Conservation (phyloP, 2,797 vertebrate species). For the Cichlasoma orientale region DNA sequence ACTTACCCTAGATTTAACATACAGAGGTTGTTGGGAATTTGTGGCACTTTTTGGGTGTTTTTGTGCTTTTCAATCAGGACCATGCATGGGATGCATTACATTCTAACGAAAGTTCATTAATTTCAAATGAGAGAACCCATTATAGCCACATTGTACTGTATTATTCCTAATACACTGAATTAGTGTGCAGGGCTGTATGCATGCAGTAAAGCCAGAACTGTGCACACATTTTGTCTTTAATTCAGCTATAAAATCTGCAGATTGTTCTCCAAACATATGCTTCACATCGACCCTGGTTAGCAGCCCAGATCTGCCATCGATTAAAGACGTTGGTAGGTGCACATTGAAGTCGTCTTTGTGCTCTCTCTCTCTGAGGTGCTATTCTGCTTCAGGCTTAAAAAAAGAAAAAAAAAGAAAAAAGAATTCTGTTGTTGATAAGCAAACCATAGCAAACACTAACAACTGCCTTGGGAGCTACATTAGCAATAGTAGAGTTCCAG, state of each 20-base stretch:
- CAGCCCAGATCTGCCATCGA: conserved; percentile 16
- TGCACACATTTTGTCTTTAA: not conserved
- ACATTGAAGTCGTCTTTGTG: conserved; percentile 3
- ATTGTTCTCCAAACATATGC: not conserved
- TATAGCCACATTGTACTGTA: not conserved
- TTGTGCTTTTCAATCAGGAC: too few relatives aligned
- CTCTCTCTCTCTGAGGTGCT: conserved; percentile 12
- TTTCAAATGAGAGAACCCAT: conserved; percentile 51
- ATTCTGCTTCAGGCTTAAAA: conserved; percentile 10
- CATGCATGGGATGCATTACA: conserved; percentile 15
- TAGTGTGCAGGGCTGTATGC: conserved; percentile 15
- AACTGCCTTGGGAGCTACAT: conserved; percentile 22
- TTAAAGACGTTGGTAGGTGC: conserved; percentile 14
- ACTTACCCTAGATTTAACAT: not conserved
- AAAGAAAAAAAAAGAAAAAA: not conserved
- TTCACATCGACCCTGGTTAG: conserved; percentile 5
- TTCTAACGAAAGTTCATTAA: conserved; percentile 31
- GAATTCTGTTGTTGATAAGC: conserved; percentile 27
- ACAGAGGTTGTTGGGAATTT: not conserved
- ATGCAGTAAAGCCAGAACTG: not conserved
- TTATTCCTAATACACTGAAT: conserved; percentile 25
- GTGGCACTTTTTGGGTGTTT: too few relatives aligned
- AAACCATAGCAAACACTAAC: conserved; percentile 18
- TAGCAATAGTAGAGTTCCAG: conserved; percentile 1
- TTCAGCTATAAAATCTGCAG: not conserved